Evolutionary conservation across 2,888 invertebrate species (phyloP).

Genomic region (Acanthosepion lycidas): DNA sequence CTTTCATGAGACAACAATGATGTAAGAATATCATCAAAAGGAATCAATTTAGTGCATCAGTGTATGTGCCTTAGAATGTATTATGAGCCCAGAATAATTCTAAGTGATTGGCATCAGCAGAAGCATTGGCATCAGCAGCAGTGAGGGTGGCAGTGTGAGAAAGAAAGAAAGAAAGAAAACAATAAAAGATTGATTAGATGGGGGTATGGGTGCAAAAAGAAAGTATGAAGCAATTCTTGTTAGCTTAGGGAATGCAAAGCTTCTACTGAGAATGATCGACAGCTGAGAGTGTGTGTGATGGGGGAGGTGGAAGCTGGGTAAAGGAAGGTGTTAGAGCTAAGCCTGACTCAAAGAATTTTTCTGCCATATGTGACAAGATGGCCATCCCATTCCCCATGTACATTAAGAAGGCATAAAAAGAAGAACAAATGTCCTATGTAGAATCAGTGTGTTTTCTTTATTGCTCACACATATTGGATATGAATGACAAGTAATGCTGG

Average conservation of each 20-base stretch:
- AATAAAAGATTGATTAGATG: background rate
- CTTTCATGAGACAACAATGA: background rate
- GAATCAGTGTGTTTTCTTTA: background rate
- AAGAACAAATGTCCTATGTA: conserved; percentile 3
- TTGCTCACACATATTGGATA: conserved; percentile 7
- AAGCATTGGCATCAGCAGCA: background rate
- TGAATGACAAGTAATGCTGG: background rate
- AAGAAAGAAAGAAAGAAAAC: background rate
- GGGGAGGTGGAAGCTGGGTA: background rate
- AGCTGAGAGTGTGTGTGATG: background rate
- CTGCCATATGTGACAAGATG: conserved; percentile 8
- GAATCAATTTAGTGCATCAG: conserved; percentile 9
- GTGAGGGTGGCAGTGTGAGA: background rate
- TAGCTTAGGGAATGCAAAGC: conserved; percentile 20
- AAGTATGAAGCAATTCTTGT: background rate
- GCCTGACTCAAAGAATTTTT: conserved; percentile 21
- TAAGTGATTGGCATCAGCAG: conserved; percentile 11
- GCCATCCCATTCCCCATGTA: background rate
- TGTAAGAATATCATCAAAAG: conserved; percentile 17
- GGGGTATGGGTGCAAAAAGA: background rate
- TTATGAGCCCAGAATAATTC: conserved; percentile 5
- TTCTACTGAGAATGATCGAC: background rate
- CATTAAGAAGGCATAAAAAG: background rate
- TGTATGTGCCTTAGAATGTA: background rate
- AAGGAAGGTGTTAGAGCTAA: background rate